A percentile compares a stretch with the other conserved stretches of the same genome.
These are phyloP conservation scores for Cylas formicarius DNA, from an alignment of 1,140 invertebrate species.

Conservation along the genomic window DNA sequence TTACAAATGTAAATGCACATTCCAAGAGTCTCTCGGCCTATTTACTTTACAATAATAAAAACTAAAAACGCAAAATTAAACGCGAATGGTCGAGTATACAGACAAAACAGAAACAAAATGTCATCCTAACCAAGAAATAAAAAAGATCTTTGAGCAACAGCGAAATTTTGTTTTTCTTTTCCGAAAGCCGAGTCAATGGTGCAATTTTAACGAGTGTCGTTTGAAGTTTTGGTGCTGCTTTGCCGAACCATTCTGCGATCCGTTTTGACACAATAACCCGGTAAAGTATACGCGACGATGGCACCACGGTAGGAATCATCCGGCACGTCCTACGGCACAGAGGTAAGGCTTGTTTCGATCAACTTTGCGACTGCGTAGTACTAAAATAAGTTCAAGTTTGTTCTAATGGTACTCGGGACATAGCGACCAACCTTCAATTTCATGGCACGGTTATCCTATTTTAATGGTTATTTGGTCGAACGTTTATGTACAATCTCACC, in stretches of 20 bases:
- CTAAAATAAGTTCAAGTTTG: slow-evolving; percentile 2
- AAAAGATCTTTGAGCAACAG: slow-evolving; percentile 26
- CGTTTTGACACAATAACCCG: slow-evolving; percentile 11
- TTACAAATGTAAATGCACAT: slow-evolving; percentile 37
- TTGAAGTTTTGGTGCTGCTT: slow-evolving; percentile 1
- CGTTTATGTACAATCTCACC: too few relatives aligned
- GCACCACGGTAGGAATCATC: slow-evolving; percentile 16
- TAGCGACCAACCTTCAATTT: too few relatives aligned
- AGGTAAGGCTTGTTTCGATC: too few relatives aligned
- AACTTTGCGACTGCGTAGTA: too few relatives aligned
- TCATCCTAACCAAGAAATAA: slow-evolving; percentile 6
- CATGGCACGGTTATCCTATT: too few relatives aligned
- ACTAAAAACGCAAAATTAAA: slow-evolving; percentile 9
- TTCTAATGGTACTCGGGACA: too few relatives aligned
- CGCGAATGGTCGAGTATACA: background rate
- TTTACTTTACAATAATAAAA: too few relatives aligned
- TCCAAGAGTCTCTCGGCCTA: slow-evolving; percentile 37
- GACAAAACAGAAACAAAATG: slow-evolving; percentile 14
- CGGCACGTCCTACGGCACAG: too few relatives aligned
- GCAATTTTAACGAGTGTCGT: slow-evolving; percentile 25
- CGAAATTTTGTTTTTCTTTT: too few relatives aligned
- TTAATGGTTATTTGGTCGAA: too few relatives aligned
- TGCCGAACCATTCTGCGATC: background rate
- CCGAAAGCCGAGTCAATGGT: slow-evolving; percentile 14
- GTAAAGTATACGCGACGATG: slow-evolving; percentile 6